Base-by-base conservation (phyloP, 2,888 invertebrate species). In the Eumerus sabulonum region DNA sequence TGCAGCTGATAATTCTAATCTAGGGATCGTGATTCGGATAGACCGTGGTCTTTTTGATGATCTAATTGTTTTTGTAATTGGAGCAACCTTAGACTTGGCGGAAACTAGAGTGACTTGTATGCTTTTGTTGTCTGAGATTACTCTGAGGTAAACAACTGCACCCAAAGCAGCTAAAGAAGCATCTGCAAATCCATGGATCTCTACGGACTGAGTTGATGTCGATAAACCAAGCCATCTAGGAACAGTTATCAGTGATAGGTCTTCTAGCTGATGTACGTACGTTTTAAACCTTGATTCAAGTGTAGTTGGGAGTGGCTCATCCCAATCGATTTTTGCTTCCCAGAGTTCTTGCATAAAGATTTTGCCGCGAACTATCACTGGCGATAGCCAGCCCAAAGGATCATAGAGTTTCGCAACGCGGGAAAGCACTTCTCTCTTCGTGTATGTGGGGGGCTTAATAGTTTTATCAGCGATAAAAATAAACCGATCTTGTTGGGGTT, bases 211-310 rank as follows among this genome's bases (percentile, higher is more conserved):
- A 1, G 11, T 1, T 7, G 53, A 38, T 36, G 53, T n/a, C 12
- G 62, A 19, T 38, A 60, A 60, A 5, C 62, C 62, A 19, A 60
- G 17, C 62, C 62, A 60, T 16, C 47, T 44, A 2, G 62, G 48
- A 27, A 48, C 47, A 35, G 1, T 47, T 3, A 47, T 47, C 9
- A 38, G 11, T 13, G 9, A 9, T 27, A 60, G 9, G 16, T 60
- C 16, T 45, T 48, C 16, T 3, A 17, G 47, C 7, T 47, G 3
- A 40, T 40, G 3, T 3, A 3, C n/a, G n/a, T 40, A 40, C 11
- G 12, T 40, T 40, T 40, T 7, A 11, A 11, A 40, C 3, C 40
- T 11, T 40, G 11, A n/a, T 9, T 40, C 40, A 9, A 40, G 11
- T 11, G 11, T 40, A 40, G 11, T 2, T 9, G 36, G 36, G n/a